Evolutionary conservation across 2,797 vertebrate species (phyloP).

Genomic region (Spinibarbus caldwelli): DNA sequence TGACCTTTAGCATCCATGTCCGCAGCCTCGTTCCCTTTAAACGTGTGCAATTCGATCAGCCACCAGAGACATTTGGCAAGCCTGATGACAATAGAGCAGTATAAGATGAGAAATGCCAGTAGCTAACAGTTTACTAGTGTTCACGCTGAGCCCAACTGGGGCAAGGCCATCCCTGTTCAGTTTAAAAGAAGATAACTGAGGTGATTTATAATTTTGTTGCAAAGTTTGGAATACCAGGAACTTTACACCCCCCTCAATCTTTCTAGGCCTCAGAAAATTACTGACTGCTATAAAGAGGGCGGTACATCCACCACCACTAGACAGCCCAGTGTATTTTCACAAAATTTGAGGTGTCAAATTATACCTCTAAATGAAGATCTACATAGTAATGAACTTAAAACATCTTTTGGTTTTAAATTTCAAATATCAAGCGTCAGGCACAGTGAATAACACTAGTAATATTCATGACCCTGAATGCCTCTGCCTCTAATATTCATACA

Average conservation of each 20-base stretch:
- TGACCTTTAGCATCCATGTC: slow-evolving; percentile 54
- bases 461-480: background rate
- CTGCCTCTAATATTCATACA: background rate
- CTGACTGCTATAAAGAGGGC: slow-evolving; percentile 1
- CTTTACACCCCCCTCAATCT: slow-evolving; percentile 2
- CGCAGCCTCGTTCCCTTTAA: slow-evolving; percentile 46
- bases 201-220: slow-evolving; percentile 10
- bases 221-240: slow-evolving; percentile 28
- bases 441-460: background rate
- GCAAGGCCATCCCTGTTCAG: slow-evolving; percentile 3
- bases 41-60: slow-evolving; percentile 55
- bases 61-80: slow-evolving; percentile 42
- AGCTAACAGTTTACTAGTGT: slow-evolving; percentile 1
- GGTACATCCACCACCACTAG: background rate
- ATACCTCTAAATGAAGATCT: background rate
- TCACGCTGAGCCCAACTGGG: slow-evolving; percentile 11
- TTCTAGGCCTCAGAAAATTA: slow-evolving; percentile 1
- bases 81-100: slow-evolving; percentile 42
- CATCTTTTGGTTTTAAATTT: background rate
- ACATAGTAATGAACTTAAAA: background rate
- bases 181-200: slow-evolving; percentile 10
- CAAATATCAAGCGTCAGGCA: background rate
- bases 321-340: background rate
- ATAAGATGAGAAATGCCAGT: slow-evolving; percentile 21
- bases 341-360: background rate